Percentiles rank a stretch among this genome's conserved stretches.
Conservation (phyloP, 1,140 invertebrate genomes). For the Drosophila persimilis region DNA sequence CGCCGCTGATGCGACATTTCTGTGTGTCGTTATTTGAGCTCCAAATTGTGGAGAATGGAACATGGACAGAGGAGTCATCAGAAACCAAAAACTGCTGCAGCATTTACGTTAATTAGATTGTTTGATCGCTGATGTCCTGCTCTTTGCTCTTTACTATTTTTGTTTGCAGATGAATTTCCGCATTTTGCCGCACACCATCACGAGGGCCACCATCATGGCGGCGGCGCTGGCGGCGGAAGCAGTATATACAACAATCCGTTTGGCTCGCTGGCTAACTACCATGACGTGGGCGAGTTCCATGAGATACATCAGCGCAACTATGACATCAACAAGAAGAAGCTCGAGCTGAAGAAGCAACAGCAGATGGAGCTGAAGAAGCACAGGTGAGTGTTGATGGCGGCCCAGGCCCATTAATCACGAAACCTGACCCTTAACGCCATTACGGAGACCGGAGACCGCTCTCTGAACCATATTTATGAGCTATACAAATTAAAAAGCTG, state of each 20-base stretch:
- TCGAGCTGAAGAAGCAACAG: conserved; percentile 72
- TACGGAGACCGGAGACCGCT: not conserved
- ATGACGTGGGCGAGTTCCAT: conserved; percentile 74
- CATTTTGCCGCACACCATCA: conserved; percentile 74
- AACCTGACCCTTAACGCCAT: not conserved
- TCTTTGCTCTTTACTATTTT: conserved; percentile 6
- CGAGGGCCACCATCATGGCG: conserved; percentile 73
- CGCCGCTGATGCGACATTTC: conserved; percentile 25
- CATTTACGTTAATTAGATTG: conserved; percentile 63
- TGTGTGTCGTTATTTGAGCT: conserved; percentile 14
- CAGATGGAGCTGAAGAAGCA: conserved; percentile 79
- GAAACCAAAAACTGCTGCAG: conserved; percentile 12
- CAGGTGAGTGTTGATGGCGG: conserved; percentile 54
- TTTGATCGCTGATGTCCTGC: conserved; percentile 27
- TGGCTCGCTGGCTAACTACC: conserved; percentile 74
- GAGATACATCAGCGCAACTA: conserved; percentile 80
- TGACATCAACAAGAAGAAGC: conserved; percentile 68
- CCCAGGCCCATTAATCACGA: conserved; percentile 49
- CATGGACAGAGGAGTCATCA: not conserved
- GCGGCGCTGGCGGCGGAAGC: conserved; percentile 31
- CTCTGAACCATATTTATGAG: conserved; percentile 65
- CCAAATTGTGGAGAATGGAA: conserved; percentile 11
- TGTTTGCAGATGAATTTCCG: conserved; percentile 73
- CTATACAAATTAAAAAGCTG: conserved; percentile 67
- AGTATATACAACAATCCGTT: conserved; percentile 79